These are phyloP conservation scores for Phortica magna DNA, from an alignment of 2,888 invertebrate genomes.

Conservation along the genomic window DNA sequence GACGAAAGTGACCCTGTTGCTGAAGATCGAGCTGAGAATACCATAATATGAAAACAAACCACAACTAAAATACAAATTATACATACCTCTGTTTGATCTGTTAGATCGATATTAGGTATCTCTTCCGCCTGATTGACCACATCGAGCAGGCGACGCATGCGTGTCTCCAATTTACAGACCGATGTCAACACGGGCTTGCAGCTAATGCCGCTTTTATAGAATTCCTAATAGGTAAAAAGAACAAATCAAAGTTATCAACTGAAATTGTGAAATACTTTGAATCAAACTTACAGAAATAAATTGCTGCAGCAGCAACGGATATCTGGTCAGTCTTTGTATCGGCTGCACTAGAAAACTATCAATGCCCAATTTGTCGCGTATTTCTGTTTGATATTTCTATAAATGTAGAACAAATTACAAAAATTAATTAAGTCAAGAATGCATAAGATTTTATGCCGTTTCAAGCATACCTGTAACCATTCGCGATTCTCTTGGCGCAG, in stretches of 20 bases:
- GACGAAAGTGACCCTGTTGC: conserved; percentile 73
- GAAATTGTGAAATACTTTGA: neutral
- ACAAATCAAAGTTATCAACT: neutral
- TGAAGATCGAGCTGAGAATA: conserved; percentile 68
- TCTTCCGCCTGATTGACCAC: conserved; percentile 77
- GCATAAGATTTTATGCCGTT: neutral
- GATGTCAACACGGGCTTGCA: conserved; percentile 76
- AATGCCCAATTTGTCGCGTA: conserved; percentile 77
- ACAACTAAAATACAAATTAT: neutral
- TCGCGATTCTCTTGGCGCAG: conserved; percentile 73
- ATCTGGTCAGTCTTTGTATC: conserved; percentile 78
- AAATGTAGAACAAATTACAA: neutral
- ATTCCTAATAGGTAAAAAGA: conserved; percentile 62
- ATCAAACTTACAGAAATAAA: conserved; percentile 72
- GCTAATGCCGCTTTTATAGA: conserved; percentile 74
- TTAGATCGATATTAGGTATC: conserved; percentile 70
- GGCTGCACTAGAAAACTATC: conserved; percentile 78
- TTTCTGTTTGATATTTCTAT: conserved; percentile 70
- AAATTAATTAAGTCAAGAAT: neutral
- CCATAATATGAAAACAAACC: neutral
- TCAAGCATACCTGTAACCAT: conserved; percentile 70
- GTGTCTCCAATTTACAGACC: conserved; percentile 76
- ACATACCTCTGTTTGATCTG: conserved; percentile 72
- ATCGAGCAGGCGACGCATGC: conserved; percentile 74
- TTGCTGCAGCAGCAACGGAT: conserved; percentile 76